Evolutionary conservation across 2,797 vertebrate genomes (phyloP).

Genomic region (Siniperca undulata): DNA sequence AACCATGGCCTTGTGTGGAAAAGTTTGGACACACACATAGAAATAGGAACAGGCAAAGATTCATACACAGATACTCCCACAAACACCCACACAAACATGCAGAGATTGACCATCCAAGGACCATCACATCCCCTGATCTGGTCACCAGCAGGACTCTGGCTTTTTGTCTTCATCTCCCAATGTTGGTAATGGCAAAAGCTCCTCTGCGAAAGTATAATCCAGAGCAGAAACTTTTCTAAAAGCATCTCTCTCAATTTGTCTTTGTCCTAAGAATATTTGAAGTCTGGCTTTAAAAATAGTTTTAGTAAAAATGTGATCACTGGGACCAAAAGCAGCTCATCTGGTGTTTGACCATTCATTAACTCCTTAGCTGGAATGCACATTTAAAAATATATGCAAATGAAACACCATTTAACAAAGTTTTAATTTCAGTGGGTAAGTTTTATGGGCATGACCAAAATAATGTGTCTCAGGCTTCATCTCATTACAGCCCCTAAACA

Average conservation of each 20-base stretch:
- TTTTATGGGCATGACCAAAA: not conserved
- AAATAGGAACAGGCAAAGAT: constrained; percentile 6
- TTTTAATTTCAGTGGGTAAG: not conserved
- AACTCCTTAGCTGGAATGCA: not conserved
- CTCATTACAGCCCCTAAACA: not conserved
- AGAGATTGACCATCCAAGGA: not conserved
- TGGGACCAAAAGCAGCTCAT: not conserved
- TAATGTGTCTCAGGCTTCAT: not conserved
- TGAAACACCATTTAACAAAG: not conserved
- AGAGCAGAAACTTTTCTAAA: not conserved
- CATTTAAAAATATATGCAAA: not conserved
- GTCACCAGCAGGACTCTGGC: not conserved
- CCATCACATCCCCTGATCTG: not conserved
- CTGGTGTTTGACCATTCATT: not conserved
- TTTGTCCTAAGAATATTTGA: not conserved
- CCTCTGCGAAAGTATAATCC: not conserved
- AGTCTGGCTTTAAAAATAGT: not conserved
- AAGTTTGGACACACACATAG: constrained; percentile 3
- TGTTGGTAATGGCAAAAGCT: not conserved
- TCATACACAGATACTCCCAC: not conserved
- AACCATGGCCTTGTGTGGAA: constrained; percentile 17
- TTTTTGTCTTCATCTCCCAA: not conserved
- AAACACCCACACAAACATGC: constrained; percentile 11
- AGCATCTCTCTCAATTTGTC: not conserved
- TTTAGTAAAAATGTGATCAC: not conserved